Conservation (phyloP, 2,888 invertebrate genomes). For the Chrysolina haemoptera region DNA sequence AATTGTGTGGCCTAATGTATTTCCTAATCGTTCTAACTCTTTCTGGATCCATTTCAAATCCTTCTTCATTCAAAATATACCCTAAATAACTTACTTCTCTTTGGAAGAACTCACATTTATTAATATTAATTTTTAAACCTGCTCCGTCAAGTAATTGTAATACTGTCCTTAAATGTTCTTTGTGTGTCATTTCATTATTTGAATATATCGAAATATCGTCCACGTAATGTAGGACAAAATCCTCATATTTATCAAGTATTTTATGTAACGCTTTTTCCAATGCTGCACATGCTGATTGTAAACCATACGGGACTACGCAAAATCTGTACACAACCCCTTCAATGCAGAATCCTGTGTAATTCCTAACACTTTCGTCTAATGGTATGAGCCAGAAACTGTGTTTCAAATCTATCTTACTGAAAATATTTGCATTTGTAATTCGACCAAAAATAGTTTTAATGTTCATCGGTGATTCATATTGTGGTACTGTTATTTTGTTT, state of each 20-base stretch:
- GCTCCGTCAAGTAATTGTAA: not conserved
- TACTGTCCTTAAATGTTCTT: constrained; percentile 16
- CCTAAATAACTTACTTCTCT: not conserved
- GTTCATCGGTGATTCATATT: constrained; percentile 17
- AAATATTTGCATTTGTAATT: constrained; percentile 26
- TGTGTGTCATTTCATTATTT: not conserved
- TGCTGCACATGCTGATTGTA: constrained; percentile 19
- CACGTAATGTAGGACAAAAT: no score
- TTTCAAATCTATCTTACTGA: constrained; percentile 35
- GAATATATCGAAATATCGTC: not conserved
- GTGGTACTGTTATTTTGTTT: constrained; percentile 1
- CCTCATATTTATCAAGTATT: no score
- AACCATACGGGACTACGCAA: not conserved
- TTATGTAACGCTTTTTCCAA: no score
- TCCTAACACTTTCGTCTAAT: constrained; percentile 34
- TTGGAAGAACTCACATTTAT: constrained; percentile 1
- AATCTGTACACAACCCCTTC: constrained; percentile 22
- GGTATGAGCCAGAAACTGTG: constrained; percentile 43
- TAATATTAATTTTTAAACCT: constrained; percentile 4
- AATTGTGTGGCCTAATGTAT: not conserved
- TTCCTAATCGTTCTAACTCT: not conserved
- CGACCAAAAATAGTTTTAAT: constrained; percentile 12
- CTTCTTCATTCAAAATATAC: no score
- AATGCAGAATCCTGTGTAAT: constrained; percentile 57
- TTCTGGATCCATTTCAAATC: no score